Conservation (phyloP, 2,888 invertebrate genomes). For the Dendrolimus pini region DNA sequence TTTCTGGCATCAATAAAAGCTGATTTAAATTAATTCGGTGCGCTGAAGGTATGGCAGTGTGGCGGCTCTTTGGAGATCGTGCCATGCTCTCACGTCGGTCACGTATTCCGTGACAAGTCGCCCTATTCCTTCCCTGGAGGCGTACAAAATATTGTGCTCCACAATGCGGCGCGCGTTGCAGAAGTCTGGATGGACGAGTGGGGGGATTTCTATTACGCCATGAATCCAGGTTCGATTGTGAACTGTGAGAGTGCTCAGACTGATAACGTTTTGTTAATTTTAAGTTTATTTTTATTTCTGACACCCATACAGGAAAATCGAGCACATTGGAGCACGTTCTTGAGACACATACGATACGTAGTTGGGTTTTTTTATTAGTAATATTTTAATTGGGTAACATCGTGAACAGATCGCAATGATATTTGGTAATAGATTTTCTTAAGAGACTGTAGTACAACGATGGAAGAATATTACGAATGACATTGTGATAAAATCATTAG, state of each 20-base stretch:
- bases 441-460: too few species aligned
- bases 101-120: slow-evolving; percentile 98
- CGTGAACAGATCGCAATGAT: too few species aligned
- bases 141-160: slow-evolving; percentile 96
- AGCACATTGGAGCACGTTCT: too few species aligned
- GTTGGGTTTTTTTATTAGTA: too few species aligned
- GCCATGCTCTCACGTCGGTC: slow-evolving; percentile 97
- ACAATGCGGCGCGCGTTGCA: slow-evolving; percentile 98
- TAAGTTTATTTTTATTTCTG: slow-evolving; percentile 1
- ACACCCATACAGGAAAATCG: too few species aligned
- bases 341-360: too few species aligned
- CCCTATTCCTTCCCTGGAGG: slow-evolving; percentile 99
- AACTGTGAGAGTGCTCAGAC: slow-evolving; percentile 20
- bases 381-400: too few species aligned
- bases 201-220: slow-evolving; percentile 99
- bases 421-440: too few species aligned
- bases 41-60: slow-evolving; percentile 93
- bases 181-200: slow-evolving; percentile 99
- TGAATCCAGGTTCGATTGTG: slow-evolving; percentile 93
- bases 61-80: slow-evolving; percentile 96
- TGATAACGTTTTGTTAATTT: slow-evolving; percentile 31
- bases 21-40: slow-evolving; percentile 10
- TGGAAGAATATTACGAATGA: too few species aligned
- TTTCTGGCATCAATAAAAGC: not conserved
- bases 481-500: too few species aligned